These are phyloP conservation scores for Hybognathus amarus DNA, from an alignment of 2,797 vertebrate genomes.

Conservation along the genomic window DNA sequence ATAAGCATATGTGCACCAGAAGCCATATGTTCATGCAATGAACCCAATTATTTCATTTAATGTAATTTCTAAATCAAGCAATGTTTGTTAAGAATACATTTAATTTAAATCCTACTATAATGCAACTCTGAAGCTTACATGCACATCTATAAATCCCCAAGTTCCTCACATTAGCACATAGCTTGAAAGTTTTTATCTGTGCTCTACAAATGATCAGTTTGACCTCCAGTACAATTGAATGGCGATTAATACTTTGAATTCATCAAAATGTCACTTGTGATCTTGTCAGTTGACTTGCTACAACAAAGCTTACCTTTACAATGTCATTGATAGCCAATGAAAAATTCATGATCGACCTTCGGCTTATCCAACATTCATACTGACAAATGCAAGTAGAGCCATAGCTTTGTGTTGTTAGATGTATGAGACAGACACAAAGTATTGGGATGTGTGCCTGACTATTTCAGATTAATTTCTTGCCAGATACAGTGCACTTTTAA, in stretches of 20 bases:
- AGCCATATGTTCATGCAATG: neutral
- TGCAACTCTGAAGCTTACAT: neutral
- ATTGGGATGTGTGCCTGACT: neutral
- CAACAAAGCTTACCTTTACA: slow-evolving; percentile 9
- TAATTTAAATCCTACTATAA: neutral
- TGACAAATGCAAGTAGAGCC: neutral
- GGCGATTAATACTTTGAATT: neutral
- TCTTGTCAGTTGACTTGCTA: neutral
- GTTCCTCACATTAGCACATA: neutral
- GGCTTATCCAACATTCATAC: slow-evolving; percentile 17
- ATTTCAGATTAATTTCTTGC: neutral
- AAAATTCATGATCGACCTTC: slow-evolving; percentile 8
- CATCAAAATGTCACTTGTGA: neutral
- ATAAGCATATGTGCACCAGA: neutral
- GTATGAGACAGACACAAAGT: neutral
- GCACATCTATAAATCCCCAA: neutral
- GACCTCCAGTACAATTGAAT: neutral
- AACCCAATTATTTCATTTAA: neutral
- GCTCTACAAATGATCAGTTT: neutral
- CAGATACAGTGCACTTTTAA: slow-evolving; percentile 1
- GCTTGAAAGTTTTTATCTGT: neutral
- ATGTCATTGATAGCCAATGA: neutral
- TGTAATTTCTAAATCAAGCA: neutral
- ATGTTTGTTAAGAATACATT: neutral
- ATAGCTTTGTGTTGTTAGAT: neutral